phyloP scores from a whole-genome alignment of 2,888 invertebrate species.

The Drosophila helvetica region DNA sequence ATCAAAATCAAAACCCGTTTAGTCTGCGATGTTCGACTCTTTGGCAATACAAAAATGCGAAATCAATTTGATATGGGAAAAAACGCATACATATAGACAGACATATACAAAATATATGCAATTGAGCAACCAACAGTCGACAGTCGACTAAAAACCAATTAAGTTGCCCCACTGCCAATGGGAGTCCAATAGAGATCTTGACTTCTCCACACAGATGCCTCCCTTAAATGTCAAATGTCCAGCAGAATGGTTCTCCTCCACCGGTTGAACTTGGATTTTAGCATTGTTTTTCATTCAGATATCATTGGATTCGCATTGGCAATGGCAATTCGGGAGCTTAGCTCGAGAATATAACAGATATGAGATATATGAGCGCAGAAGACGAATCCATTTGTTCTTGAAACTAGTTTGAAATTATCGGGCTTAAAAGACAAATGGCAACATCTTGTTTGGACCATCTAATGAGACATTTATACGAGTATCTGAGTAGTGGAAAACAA shows the following conservation, averaged over 20 bases:
- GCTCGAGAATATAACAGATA: too few species aligned
- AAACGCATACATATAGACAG: background rate
- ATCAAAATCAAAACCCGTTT: conserved; percentile 37
- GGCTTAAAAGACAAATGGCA: background rate
- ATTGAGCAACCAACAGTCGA: conserved; percentile 23
- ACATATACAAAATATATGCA: conserved; percentile 12
- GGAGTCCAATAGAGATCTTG: conserved; percentile 11
- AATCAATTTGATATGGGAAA: conserved; percentile 38
- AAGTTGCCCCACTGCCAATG: conserved; percentile 25
- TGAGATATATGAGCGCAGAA: too few species aligned
- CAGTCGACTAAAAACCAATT: conserved; percentile 11
- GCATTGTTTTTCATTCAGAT: background rate
- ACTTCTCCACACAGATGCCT: conserved; percentile 12
- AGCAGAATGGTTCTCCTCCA: conserved; percentile 26
- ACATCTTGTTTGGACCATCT: background rate
- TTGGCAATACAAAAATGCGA: conserved; percentile 38
- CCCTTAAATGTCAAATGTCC: conserved; percentile 55
- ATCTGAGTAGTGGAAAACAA: background rate
- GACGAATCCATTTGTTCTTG: background rate
- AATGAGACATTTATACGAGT: background rate
- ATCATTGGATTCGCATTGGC: background rate
- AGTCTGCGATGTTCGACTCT: conserved; percentile 7
- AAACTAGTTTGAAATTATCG: background rate
- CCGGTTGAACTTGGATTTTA: conserved; percentile 31
- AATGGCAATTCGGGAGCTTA: background rate